Conservation (phyloP, 2,113 vertebrate species). For the Boulengeromyrus knoepffleri region DNA sequence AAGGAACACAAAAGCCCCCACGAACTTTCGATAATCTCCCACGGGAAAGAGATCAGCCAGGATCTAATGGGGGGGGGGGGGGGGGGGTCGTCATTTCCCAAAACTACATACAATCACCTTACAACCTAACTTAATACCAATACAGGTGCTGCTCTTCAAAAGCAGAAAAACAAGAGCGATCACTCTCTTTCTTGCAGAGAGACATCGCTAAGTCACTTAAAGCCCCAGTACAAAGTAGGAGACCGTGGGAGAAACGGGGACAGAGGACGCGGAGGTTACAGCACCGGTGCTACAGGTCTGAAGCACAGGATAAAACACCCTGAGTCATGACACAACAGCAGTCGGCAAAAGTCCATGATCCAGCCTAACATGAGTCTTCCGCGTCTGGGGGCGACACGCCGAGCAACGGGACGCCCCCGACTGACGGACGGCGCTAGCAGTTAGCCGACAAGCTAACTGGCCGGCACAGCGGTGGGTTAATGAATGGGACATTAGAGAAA, state of each 20-base stretch:
- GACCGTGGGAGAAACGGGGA: neutral
- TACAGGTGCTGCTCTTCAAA: neutral
- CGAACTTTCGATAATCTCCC: neutral
- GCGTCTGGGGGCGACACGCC: neutral
- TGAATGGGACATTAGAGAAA: neutral
- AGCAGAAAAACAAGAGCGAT: neutral
- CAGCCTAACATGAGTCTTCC: neutral
- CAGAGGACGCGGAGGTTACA: neutral
- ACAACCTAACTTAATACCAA: neutral
- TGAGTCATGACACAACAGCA: neutral
- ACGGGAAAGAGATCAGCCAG: neutral
- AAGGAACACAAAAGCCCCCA: neutral
- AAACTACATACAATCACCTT: neutral
- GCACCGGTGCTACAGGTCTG: neutral
- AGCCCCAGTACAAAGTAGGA: neutral
- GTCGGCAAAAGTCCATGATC: neutral
- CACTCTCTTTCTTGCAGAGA: neutral
- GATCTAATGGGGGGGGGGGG: neutral
- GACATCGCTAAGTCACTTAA: neutral
- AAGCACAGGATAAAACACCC: neutral
- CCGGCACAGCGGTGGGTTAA: neutral
- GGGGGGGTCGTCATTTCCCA: neutral
- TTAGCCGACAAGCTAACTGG: neutral
- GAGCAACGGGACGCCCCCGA: neutral
- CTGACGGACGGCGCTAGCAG: neutral